These are phyloP conservation scores for Paratrypauchen microcephalus DNA, from an alignment of 2,797 vertebrate genomes.

Conservation along the genomic window DNA sequence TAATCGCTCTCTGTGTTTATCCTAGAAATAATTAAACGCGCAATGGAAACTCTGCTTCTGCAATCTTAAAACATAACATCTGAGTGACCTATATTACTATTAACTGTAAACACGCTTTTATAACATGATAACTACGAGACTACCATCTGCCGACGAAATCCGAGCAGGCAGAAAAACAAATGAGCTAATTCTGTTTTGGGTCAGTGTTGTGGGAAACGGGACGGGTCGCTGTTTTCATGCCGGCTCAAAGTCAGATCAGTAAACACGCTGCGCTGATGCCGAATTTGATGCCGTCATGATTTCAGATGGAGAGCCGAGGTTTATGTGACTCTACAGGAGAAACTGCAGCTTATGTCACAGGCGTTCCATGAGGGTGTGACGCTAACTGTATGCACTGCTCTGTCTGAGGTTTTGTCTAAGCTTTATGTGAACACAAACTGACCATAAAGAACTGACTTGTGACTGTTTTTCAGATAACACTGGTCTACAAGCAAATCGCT, in stretches of 20 bases:
- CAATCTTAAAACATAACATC: background rate
- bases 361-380: too few relatives aligned
- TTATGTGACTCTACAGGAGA: too few relatives aligned
- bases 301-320: too few relatives aligned
- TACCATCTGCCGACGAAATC: background rate
- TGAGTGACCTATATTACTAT: background rate
- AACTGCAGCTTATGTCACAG: too few relatives aligned
- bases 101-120: background rate
- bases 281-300: too few relatives aligned
- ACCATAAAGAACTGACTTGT: too few relatives aligned
- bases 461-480: too few relatives aligned
- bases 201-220: conserved; percentile 14
- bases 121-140: conserved; percentile 8
- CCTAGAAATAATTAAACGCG: conserved; percentile 39
- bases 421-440: too few relatives aligned
- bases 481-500: too few relatives aligned
- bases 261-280: background rate
- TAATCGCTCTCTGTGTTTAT: conserved; percentile 29
- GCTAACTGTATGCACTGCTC: too few relatives aligned
- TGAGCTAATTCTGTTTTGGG: conserved; percentile 27
- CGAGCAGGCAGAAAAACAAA: conserved; percentile 17
- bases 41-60: conserved; percentile 22
- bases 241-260: conserved; percentile 4
- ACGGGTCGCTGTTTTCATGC: conserved; percentile 3
- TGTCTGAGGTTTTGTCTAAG: too few relatives aligned